Percentiles rank a stretch among this genome's conserved stretches.
phyloP scores from a whole-genome alignment of 2,113 vertebrate species.

The Phylloscopus trochiloides region DNA sequence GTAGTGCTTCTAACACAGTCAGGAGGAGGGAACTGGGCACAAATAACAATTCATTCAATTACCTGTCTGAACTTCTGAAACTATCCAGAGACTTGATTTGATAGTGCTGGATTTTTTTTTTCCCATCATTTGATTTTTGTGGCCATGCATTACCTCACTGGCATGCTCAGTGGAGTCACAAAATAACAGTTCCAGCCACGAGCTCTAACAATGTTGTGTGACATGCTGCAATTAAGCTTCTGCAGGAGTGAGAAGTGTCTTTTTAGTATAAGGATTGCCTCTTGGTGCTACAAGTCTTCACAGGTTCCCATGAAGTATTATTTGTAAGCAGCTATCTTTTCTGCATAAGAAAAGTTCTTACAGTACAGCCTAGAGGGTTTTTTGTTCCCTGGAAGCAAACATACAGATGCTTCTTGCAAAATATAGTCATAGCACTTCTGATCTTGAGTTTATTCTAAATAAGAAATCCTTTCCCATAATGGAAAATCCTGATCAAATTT shows the following conservation, averaged over 20 bases:
- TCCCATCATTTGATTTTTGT: background rate
- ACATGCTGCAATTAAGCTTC: background rate
- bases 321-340: background rate
- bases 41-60: background rate
- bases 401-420: background rate
- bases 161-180: background rate
- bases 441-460: background rate
- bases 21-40: background rate
- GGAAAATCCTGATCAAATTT: background rate
- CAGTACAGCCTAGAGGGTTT: background rate
- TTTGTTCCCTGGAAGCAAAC: background rate
- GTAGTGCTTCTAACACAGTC: background rate
- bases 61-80: background rate
- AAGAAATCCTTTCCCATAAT: background rate
- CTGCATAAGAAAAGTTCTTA: background rate
- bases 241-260: background rate
- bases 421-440: background rate
- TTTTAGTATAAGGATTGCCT: background rate
- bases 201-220: background rate
- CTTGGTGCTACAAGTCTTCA: background rate
- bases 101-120: background rate
- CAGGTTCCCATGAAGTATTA: background rate
- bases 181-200: background rate
- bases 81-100: background rate
- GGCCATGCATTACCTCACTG: background rate